Evolutionary conservation across 1,140 invertebrate genomes (phyloP), one percentile per base, ranked within the genome.

Genomic region (Caenorhabditis inopinata): DNA sequence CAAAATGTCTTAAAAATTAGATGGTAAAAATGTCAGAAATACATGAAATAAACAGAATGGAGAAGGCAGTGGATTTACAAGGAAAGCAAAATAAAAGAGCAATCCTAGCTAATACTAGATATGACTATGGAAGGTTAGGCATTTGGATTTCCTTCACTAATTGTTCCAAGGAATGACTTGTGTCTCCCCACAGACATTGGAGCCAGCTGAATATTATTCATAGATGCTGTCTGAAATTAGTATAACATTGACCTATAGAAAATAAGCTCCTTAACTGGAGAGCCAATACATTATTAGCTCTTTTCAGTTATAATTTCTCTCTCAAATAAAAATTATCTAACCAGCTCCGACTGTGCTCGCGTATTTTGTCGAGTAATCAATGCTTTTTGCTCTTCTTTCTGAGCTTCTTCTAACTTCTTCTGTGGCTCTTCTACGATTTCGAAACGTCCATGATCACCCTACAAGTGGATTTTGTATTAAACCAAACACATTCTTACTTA

Each of bases 371-470:
- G 16, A 12, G 38, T 42, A 4, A 78, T 35, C 11, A 78, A 23
- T 6, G 76, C 45, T 23, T 47, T 58, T 42, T 78, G 49, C 21
- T 78, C 76, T 53, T 78, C 51, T 25, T 78, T 78, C 29, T 78
- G 49, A 5, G 76, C 76, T 53, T 78, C 76, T 62, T 78, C 76
- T 2, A 78, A 25, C 23, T 78, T 78, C 12, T 58, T 38, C 53
- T 78, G 76, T 16, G 76, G 35, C 42, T 78, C 76, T 35, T 78
- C 76, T 5, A 75, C 47, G 12, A 79, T 47, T 18, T 79, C 78
- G 46, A 79, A 79, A 3, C 78, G 78, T 35, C 78, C 78, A 29
- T 75, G 78, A 25, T 74, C 48, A 46, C 78, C 78, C 78, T 77
- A 48, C 51, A 35, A n/a, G 5, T 2, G 4, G 21, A 12, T 9